Percentiles rank a stretch among this genome's conserved stretches.
Evolutionary conservation across 1,140 invertebrate species (phyloP).

Genomic region (Drosophila melanogaster): Release_6_plus_ISO1_MT NT_037436.4:9742501-9743000

Average conservation of each 20-base stretch:
- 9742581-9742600: background rate
- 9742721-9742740: constrained; percentile 13
- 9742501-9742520: too few relatives aligned
- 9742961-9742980: constrained; percentile 60
- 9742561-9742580: background rate
- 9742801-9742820: constrained; percentile 69
- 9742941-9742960: constrained; percentile 66
- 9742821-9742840: constrained; percentile 67
- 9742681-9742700: constrained; percentile 70
- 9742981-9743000: constrained; percentile 50
- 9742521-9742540: too few relatives aligned
- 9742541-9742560: too few relatives aligned
- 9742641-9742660: constrained; percentile 1
- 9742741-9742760: constrained; percentile 30
- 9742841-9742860: constrained; percentile 56
- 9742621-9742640: background rate
- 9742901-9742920: constrained; percentile 48
- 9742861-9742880: constrained; percentile 78
- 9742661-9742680: constrained; percentile 47
- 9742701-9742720: constrained; percentile 26
- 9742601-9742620: background rate
- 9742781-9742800: constrained; percentile 30
- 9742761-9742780: constrained; percentile 48
- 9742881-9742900: constrained; percentile 15
- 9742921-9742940: constrained; percentile 54